Percentiles rank a stretch among this genome's conserved stretches.
Conservation (phyloP, 2,797 vertebrate genomes). For the Phrynocephalus guinanensis region DNA sequence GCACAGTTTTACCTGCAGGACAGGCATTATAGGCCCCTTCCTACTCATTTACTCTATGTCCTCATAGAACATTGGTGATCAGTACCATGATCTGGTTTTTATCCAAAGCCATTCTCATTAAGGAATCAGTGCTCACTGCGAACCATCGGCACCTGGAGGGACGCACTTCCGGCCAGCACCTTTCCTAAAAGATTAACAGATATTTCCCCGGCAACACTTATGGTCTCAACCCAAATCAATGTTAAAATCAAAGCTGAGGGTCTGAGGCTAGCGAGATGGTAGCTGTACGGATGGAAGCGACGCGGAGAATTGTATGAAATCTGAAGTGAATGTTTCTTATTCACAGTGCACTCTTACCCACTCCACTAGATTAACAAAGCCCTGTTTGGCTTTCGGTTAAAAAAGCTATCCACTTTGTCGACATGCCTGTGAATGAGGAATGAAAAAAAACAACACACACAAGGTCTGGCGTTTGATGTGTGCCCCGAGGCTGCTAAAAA, state of each 20-base stretch:
- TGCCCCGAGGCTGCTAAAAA: neutral
- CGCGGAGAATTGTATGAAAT: neutral
- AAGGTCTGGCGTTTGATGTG: constrained; percentile 19
- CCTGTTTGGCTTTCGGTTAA: constrained; percentile 2
- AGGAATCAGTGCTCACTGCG: no score
- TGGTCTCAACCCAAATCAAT: neutral
- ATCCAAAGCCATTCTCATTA: no score
- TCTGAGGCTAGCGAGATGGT: neutral
- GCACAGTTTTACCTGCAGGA: no score
- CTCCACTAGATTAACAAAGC: neutral
- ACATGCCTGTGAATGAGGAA: constrained; percentile 12
- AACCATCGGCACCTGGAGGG: neutral
- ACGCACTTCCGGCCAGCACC: no score
- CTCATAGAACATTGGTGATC: no score
- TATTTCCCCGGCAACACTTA: neutral
- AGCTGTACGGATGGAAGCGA: neutral
- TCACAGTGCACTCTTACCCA: neutral
- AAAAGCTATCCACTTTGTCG: neutral
- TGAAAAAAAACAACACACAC: neutral
- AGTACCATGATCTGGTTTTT: no score
- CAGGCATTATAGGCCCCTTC: no score
- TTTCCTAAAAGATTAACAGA: neutral
- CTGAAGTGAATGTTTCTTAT: neutral
- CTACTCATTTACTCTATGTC: no score
- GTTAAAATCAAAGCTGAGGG: neutral